These are phyloP conservation scores for Tinea semifulvella DNA, from an alignment of 2,888 invertebrate genomes.

Conservation along the genomic window DNA sequence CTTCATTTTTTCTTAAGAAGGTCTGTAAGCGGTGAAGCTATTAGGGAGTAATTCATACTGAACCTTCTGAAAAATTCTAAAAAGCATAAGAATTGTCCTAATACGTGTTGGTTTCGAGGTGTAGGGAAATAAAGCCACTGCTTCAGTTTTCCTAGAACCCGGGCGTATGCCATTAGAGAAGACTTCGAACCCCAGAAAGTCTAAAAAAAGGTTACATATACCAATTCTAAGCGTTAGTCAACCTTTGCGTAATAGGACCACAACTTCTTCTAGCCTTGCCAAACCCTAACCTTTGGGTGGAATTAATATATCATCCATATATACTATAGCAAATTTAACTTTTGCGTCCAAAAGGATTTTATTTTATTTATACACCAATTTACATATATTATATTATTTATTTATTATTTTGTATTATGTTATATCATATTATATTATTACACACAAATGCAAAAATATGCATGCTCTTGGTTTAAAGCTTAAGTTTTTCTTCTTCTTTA, in stretches of 20 bases:
- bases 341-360: slow-evolving; percentile 21
- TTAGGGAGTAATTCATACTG: no score
- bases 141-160: slow-evolving; percentile 19
- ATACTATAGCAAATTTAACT: slow-evolving; percentile 19
- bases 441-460: no score
- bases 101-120: slow-evolving; percentile 17
- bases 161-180: slow-evolving; percentile 20
- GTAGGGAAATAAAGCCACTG: no score
- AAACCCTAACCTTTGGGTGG: slow-evolving; percentile 20
- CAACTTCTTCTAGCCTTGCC: slow-evolving; percentile 18
- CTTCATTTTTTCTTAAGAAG: slow-evolving; percentile 20
- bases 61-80: no score
- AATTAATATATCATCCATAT: slow-evolving; percentile 24
- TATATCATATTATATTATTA: no score
- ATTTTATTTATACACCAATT: no score
- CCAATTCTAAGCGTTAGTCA: slow-evolving; percentile 22
- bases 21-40: no score
- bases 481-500: no score
- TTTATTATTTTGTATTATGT: no score
- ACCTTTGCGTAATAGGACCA: slow-evolving; percentile 17
- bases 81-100: no score
- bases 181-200: slow-evolving; percentile 23
- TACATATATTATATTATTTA: no score
- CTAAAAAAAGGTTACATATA: slow-evolving; percentile 26
- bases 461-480: no score